These are phyloP conservation scores for Agonopterix arenella DNA, from an alignment of 2,888 invertebrate species.

Conservation along the genomic window DNA sequence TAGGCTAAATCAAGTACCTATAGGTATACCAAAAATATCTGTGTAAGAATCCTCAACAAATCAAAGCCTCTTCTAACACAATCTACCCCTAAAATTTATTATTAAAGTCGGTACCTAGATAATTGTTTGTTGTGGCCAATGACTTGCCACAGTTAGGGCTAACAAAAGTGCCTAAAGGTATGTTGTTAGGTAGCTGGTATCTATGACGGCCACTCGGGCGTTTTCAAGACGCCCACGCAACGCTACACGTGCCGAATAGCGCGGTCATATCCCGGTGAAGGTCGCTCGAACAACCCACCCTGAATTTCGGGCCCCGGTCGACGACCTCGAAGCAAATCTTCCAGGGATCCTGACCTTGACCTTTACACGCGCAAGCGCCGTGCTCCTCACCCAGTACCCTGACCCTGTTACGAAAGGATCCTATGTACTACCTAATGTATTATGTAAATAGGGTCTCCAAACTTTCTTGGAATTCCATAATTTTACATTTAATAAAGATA, in stretches of 20 bases:
- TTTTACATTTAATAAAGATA: background rate
- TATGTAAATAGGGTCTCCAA: conserved; percentile 12
- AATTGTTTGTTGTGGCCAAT: too few relatives aligned
- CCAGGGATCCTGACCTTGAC: conserved; percentile 71
- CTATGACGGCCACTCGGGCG: too few relatives aligned
- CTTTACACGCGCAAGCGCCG: conserved; percentile 71
- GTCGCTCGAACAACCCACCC: conserved; percentile 48
- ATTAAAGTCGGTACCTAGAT: too few relatives aligned
- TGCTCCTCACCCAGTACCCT: conserved; percentile 61
- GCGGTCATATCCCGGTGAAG: conserved; percentile 61
- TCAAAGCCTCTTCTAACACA: too few relatives aligned
- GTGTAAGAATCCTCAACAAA: too few relatives aligned
- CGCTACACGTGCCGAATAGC: conserved; percentile 56
- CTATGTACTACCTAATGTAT: conserved; percentile 28
- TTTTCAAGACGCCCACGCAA: conserved; percentile 22
- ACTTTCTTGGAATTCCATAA: background rate
- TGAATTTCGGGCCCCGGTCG: conserved; percentile 61
- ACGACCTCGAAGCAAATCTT: conserved; percentile 69
- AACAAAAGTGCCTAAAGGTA: too few relatives aligned
- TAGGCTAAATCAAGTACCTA: too few relatives aligned
- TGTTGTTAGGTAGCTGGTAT: too few relatives aligned
- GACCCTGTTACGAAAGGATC: conserved; percentile 64
- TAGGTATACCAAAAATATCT: too few relatives aligned
- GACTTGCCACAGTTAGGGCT: too few relatives aligned
- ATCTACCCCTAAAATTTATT: too few relatives aligned